Conservation (phyloP, 2,113 vertebrate genomes). For the Naja naja region DNA sequence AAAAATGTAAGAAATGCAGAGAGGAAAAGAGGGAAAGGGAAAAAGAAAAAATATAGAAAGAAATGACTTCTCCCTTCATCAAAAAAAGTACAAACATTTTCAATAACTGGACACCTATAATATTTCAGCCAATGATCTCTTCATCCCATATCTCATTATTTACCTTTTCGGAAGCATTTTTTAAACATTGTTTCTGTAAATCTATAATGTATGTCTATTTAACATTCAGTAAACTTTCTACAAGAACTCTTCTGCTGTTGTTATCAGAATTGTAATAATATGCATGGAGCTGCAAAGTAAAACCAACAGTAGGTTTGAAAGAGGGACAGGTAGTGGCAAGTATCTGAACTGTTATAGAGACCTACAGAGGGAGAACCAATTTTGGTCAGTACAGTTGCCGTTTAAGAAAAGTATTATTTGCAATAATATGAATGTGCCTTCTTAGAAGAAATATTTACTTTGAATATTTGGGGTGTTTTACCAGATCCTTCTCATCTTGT, state of each 20-base stretch:
- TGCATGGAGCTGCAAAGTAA: neutral
- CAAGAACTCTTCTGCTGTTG: neutral
- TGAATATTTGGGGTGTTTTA: neutral
- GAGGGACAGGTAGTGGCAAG: neutral
- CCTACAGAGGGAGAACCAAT: neutral
- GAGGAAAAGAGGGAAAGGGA: too few species aligned
- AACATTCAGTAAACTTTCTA: slow-evolving; percentile 1
- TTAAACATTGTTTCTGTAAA: slow-evolving; percentile 40
- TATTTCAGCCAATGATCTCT: too few species aligned
- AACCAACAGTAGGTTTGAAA: neutral
- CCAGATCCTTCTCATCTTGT: neutral
- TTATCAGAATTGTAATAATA: neutral
- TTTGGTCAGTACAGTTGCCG: neutral
- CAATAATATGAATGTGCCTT: neutral
- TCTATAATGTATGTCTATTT: slow-evolving; percentile 35
- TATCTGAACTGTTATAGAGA: neutral
- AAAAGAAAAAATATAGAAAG: too few species aligned
- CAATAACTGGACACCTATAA: too few species aligned
- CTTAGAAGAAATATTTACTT: neutral
- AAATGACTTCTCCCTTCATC: too few species aligned
- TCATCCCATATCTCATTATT: too few species aligned
- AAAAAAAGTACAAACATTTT: too few species aligned
- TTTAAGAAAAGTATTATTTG: neutral
- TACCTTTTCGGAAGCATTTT: slow-evolving; percentile 40
- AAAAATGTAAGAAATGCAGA: too few species aligned